Percentiles rank a stretch among this genome's conserved stretches.
Evolutionary conservation across 2,113 vertebrate species (phyloP).

Genomic region (Macrotis lagotis): DNA sequence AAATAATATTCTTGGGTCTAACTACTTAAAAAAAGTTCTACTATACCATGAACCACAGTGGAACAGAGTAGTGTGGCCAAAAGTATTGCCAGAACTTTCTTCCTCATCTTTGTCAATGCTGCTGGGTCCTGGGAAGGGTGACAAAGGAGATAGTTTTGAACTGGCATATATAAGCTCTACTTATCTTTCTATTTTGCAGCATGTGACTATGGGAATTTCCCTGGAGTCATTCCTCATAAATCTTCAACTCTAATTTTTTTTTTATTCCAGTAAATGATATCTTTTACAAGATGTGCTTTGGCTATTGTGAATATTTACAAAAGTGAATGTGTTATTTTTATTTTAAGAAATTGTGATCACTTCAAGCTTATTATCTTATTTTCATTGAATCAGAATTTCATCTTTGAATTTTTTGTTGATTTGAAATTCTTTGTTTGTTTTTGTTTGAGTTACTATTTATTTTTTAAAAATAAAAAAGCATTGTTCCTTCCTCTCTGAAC

Average conservation of each 20-base stretch:
- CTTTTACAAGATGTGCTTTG: background rate
- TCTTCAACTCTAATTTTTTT: slow-evolving; percentile 57
- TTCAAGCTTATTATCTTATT: background rate
- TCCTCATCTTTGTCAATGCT: slow-evolving; percentile 35
- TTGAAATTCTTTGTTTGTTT: background rate
- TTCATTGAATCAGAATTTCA: background rate
- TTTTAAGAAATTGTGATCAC: background rate
- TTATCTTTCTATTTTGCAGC: background rate
- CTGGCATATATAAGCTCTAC: slow-evolving; percentile 34
- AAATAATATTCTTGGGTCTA: background rate
- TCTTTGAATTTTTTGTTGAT: background rate
- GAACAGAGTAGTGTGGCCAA: slow-evolving; percentile 47
- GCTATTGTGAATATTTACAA: background rate
- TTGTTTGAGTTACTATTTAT: background rate
- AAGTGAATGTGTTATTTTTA: background rate
- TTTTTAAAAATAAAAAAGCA: background rate
- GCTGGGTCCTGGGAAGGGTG: slow-evolving; percentile 18
- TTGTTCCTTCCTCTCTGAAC: background rate
- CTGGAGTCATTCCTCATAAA: slow-evolving; percentile 55
- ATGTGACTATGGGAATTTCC: slow-evolving; percentile 61
- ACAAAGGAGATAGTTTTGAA: background rate
- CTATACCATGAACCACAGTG: slow-evolving; percentile 59
- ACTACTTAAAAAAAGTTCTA: background rate
- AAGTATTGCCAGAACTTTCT: slow-evolving; percentile 20
- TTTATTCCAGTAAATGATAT: slow-evolving; percentile 9